phyloP scores from a whole-genome alignment of 2,797 vertebrate species.

The Okamejei kenojei region DNA sequence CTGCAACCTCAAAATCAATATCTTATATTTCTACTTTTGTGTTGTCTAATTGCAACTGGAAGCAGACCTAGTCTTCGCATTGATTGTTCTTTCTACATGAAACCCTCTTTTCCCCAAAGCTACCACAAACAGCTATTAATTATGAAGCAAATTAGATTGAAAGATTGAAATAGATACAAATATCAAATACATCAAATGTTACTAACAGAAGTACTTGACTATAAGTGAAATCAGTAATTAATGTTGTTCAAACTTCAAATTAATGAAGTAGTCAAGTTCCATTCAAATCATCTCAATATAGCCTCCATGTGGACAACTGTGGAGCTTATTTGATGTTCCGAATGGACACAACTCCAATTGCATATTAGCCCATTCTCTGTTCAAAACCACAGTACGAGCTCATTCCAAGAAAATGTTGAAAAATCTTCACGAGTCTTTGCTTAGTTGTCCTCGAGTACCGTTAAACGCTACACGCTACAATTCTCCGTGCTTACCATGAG shows the following conservation, averaged over 20 bases:
- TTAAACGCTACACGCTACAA: too few relatives aligned
- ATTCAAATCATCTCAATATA: neutral
- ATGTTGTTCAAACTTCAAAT: neutral
- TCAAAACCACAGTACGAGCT: too few relatives aligned
- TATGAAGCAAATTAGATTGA: neutral
- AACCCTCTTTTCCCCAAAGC: neutral
- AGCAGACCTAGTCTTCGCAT: neutral
- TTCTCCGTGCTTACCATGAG: too few relatives aligned
- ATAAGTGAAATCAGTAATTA: neutral
- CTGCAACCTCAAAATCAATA: neutral
- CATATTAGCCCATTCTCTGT: neutral
- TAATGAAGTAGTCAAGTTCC: neutral
- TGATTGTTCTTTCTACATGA: neutral
- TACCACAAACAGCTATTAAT: neutral
- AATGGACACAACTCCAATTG: neutral
- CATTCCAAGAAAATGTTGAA: too few relatives aligned
- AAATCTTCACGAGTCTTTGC: too few relatives aligned
- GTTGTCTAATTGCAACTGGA: neutral
- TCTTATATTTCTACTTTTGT: neutral
- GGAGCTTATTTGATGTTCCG: neutral
- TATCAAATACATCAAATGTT: neutral
- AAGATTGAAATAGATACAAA: neutral
- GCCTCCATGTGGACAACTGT: neutral
- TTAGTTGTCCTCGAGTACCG: too few relatives aligned
- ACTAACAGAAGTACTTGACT: neutral